Conservation (phyloP, 1,140 invertebrate species). For the Telenomus remus region DNA sequence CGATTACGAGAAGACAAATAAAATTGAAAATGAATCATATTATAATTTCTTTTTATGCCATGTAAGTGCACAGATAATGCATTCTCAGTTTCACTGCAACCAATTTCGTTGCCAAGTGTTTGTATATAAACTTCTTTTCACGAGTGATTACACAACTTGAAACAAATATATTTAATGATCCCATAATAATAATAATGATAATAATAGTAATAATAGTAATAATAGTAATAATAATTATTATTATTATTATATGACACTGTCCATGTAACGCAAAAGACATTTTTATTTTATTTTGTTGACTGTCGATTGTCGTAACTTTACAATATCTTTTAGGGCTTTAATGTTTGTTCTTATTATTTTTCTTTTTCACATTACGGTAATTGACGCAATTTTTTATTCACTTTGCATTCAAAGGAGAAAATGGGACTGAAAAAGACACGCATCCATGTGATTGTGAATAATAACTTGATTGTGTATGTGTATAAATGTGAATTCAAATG, state of each 20-base stretch:
- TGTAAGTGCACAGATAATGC: no score
- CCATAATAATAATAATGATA: no score
- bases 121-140: no score
- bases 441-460: conserved; percentile 30
- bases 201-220: no score
- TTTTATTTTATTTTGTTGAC: conserved; percentile 47
- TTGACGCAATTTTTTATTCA: conserved; percentile 52
- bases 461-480: conserved; percentile 47
- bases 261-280: conserved; percentile 24
- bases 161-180: no score
- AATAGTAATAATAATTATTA: no score
- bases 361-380: conserved; percentile 19
- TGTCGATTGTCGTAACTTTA: conserved; percentile 25
- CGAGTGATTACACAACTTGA: no score
- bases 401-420: conserved; percentile 54
- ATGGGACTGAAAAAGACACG: conserved; percentile 53
- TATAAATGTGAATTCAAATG: conserved; percentile 61
- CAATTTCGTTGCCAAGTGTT: no score
- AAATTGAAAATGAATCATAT: no score
- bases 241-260: neutral
- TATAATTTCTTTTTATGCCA: no score
- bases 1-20: no score
- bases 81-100: no score
- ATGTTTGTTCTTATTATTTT: conserved; percentile 10
- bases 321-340: conserved; percentile 31